These are phyloP conservation scores for Malurus leucopterus DNA, from an alignment of 2,797 vertebrate genomes.

Conservation along the genomic window DNA sequence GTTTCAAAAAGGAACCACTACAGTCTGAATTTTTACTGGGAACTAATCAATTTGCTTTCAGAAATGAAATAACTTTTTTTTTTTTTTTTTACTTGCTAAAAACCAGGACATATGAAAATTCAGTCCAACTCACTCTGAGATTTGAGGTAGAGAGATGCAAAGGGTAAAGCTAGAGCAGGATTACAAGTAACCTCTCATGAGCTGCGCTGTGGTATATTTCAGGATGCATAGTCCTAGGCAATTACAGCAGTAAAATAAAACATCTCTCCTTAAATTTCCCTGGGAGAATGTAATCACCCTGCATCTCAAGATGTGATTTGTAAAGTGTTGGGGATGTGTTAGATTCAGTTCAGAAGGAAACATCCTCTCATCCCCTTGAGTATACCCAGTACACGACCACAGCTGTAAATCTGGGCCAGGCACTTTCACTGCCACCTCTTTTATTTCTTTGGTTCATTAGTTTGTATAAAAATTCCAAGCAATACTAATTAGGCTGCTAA, in stretches of 20 bases:
- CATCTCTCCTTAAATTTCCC: background rate
- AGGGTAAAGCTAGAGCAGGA: background rate
- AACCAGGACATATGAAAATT: background rate
- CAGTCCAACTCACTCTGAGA: background rate
- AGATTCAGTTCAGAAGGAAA: background rate
- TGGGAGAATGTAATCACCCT: background rate
- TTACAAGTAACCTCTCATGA: background rate
- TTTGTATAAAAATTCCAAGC: background rate
- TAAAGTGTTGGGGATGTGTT: background rate
- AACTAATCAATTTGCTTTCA: background rate
- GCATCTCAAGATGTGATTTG: background rate
- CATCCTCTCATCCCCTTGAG: background rate
- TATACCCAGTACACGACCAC: background rate
- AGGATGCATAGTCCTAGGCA: background rate
- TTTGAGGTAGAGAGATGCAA: background rate
- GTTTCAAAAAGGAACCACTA: background rate
- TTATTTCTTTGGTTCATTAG: slow-evolving; percentile 18
- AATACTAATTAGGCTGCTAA: background rate
- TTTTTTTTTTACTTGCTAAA: background rate
- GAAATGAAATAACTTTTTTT: background rate
- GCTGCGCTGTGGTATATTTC: background rate
- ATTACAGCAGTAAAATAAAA: background rate
- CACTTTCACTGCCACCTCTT: background rate
- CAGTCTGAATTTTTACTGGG: background rate
- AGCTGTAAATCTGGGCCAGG: background rate